phyloP scores from a whole-genome alignment of 2,797 vertebrate genomes.

The Geotrypetes seraphini region DNA sequence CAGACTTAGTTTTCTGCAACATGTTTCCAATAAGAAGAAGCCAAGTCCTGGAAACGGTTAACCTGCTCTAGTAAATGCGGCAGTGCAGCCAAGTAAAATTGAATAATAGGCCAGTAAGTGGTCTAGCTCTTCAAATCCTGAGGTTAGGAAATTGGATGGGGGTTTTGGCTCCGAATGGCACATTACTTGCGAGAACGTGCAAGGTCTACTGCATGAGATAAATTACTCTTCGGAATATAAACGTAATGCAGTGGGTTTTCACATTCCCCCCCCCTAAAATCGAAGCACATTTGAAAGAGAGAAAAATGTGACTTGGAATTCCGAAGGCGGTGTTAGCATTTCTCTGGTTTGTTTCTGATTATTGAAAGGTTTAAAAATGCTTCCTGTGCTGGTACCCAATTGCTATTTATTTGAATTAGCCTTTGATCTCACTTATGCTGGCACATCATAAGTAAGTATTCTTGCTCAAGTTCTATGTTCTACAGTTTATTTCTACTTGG shows the following conservation, averaged over 20 bases:
- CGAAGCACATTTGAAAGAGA: conserved; percentile 35
- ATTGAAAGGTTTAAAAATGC: conserved; percentile 55
- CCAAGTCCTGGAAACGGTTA: conserved; percentile 33
- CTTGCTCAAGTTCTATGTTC: conserved; percentile 58
- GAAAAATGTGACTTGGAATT: conserved; percentile 37
- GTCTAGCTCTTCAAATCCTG: conserved; percentile 8
- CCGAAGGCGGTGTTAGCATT: conserved; percentile 38
- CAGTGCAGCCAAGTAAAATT: conserved; percentile 38
- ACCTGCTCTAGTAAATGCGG: conserved; percentile 45
- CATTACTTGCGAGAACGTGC: conserved; percentile 14
- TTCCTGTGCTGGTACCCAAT: conserved; percentile 61
- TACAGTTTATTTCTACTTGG: conserved; percentile 56
- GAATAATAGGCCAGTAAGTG: conserved; percentile 17
- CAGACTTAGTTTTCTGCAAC: conserved; percentile 39
- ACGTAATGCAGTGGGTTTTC: conserved; percentile 20
- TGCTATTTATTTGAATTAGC: conserved; percentile 65
- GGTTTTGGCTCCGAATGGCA: not conserved
- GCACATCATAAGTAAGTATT: conserved; percentile 72
- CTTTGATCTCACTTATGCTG: conserved; percentile 66
- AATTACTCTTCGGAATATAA: conserved; percentile 14
- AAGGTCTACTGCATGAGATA: conserved; percentile 1
- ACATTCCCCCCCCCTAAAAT: conserved; percentile 26
- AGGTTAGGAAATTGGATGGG: not conserved
- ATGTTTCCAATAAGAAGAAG: conserved; percentile 49
- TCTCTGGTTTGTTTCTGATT: conserved; percentile 63